Base-by-base conservation (phyloP, 37 sponge, comb jelly and placozoan species). In the Hormiphora californensis region DNA sequence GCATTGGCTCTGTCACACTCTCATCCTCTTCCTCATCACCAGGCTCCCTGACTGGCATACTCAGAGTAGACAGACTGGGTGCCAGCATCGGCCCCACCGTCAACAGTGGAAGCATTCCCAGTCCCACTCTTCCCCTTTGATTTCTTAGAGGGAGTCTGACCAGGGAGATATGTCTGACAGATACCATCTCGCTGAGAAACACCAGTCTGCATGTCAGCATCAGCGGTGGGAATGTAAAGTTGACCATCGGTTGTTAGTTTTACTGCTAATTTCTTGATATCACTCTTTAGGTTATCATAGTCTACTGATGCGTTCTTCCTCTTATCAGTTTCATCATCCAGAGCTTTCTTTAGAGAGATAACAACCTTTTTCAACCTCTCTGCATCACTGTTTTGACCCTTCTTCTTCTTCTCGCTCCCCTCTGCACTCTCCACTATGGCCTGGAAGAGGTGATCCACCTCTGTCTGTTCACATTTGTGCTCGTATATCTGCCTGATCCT, bases 171-270 rank as follows among this genome's bases (percentile, higher is more conserved):
- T 22, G 81, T 73, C 44, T 73, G 81, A 36, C 36, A 27, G 44
- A 73, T 73, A 23, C 81, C 81, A 41, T 73, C 81, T 41, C 81
- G 12, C 81, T 73, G 35, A 17, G 81, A 73, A 22, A 73, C 81
- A 3, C 38, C 81, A 40, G 81, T 46, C 25, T 73, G 81, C n/a
- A 73, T 73, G 23, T 73, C 81, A 73, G 81, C 81, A 40, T 73
- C 81, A 41, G 81, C 81, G 21, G 81, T 73, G 0, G 81, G 36
- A 30, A 73, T 73, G 38, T 43, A 40, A 5, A 73, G 81, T 41
- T 73, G 81, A 17, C 81, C 35, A n/a, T 73, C 81, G 44, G 40
- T 73, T 33, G 40, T 43, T 33, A 73, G 23, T 40, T 33, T 73
- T 0, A 73, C 38, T 25, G 81, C 81, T 23, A 73, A 46, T 73